Evolutionary conservation across 2,888 invertebrate species (phyloP), one percentile per base, ranked within the genome.

Genomic region (Dimorphilus gyrociliatus): DNA sequence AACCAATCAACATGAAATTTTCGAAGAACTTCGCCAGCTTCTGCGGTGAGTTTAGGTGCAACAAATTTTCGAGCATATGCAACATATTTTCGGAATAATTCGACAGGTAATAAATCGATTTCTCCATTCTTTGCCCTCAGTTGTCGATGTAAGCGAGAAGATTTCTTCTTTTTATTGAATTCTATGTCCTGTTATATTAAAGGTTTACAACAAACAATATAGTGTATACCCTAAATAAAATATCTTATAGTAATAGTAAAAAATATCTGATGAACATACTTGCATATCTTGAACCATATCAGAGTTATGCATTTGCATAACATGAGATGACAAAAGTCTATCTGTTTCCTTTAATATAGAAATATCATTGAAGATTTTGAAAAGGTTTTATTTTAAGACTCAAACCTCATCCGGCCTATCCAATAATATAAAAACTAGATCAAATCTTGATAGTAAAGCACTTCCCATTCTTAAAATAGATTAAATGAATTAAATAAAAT

Each of bases 11-110:
- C 65, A 55, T 86, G 90, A 63, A 82, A 88, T 7, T 73, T 65
- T 60, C 78, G 74, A 23, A 58, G 58, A 1, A 74, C 65, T 36
- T 66, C 63, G 3, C 74, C 75, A 2, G 88, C 86, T 30, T 74
- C 76, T 1, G 63, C 55, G 19, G 74, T 74, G 13, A 90, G 66
- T 47, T 71, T 71, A 1, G 90, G 86, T 41, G 78, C 74, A 0
- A 86, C 79, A 60, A 81, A 82, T 57, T 81, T 76, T 37, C 78
- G 73, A 1, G 86, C 81, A 61, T 88, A 92, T 0, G 79, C 80
- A 43, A 92, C 78, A 53, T 86, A 92, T 65, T 61, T n/a, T n/a
- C n/a, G n/a, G n/a, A n/a, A n/a, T n/a, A n/a, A n/a, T n/a, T n/a
- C n/a, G n/a, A n/a, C n/a, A n/a, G n/a, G n/a, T n/a, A n/a, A n/a